Percentiles rank a stretch among this genome's conserved stretches.
Conservation (phyloP, 1,140 invertebrate genomes). For the Drosophila rufa region DNA sequence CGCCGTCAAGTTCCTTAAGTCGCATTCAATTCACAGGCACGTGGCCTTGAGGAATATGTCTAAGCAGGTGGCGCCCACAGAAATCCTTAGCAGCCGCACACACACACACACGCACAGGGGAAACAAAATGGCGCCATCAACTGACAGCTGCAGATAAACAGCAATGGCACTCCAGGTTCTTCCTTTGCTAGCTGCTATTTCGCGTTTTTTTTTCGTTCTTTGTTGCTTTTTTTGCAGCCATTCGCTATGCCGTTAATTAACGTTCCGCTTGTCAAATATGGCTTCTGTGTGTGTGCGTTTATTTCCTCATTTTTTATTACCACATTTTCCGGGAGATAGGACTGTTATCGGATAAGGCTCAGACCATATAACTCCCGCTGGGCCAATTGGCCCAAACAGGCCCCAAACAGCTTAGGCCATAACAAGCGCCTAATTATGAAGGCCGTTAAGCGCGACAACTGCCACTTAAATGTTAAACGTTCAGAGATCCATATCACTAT, state of each 20-base stretch:
- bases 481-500: neutral
- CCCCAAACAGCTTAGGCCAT: slow-evolving; percentile 32
- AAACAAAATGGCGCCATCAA: slow-evolving; percentile 55
- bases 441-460: slow-evolving; percentile 42
- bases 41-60: slow-evolving; percentile 38
- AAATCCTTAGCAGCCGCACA: neutral
- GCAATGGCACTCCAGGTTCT: slow-evolving; percentile 30
- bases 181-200: slow-evolving; percentile 17
- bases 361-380: slow-evolving; percentile 37
- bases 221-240: slow-evolving; percentile 39
- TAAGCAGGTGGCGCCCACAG: slow-evolving; percentile 50
- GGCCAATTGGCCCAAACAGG: slow-evolving; percentile 64
- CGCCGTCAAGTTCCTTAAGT: slow-evolving; percentile 21
- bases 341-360: slow-evolving; percentile 22
- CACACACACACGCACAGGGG: slow-evolving; percentile 4
- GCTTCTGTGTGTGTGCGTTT: slow-evolving; percentile 12
- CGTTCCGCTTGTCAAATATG: slow-evolving; percentile 58
- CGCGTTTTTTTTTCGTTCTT: neutral
- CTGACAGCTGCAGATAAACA: slow-evolving; percentile 72
- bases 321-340: slow-evolving; percentile 26
- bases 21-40: slow-evolving; percentile 14
- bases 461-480: slow-evolving; percentile 17
- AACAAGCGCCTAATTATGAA: slow-evolving; percentile 51
- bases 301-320: slow-evolving; percentile 52
- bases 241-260: slow-evolving; percentile 67